These are phyloP conservation scores for Idris sp. DNA, from an alignment of 1,140 invertebrate species.

Conservation along the genomic window DNA sequence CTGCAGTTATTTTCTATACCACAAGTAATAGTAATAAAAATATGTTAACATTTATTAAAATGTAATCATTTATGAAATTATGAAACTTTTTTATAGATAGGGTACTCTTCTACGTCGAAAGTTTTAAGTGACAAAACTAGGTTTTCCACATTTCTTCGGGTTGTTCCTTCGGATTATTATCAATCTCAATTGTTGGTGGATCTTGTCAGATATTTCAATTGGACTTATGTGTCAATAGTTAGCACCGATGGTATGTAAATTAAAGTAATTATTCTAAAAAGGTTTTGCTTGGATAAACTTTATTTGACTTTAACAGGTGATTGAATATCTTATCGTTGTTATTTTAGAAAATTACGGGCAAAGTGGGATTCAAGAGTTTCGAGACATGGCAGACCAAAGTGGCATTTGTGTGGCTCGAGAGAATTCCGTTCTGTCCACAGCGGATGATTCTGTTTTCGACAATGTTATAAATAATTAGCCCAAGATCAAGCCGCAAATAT, in stretches of 20 bases:
- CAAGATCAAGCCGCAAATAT: conserved; percentile 82
- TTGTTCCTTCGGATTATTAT: conserved; percentile 89
- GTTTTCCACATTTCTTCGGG: conserved; percentile 88
- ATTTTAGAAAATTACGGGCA: conserved; percentile 89
- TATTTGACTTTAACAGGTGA: too few relatives aligned
- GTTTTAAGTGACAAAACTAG: conserved; percentile 88
- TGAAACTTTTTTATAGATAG: conserved; percentile 80
- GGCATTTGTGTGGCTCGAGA: conserved; percentile 87
- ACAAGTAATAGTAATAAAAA: conserved; percentile 71
- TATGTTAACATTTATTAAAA: too few relatives aligned
- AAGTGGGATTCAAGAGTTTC: conserved; percentile 88
- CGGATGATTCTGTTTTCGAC: conserved; percentile 82
- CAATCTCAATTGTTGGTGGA: conserved; percentile 88
- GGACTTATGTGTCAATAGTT: conserved; percentile 91
- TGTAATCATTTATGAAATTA: too few relatives aligned
- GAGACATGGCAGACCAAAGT: conserved; percentile 82
- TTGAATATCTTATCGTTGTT: too few relatives aligned
- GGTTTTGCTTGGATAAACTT: too few relatives aligned
- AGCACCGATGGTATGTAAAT: conserved; percentile 84
- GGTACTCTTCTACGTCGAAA: conserved; percentile 88
- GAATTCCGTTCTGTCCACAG: conserved; percentile 83
- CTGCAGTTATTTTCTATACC: conserved; percentile 84
- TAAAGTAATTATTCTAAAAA: too few relatives aligned
- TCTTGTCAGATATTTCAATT: conserved; percentile 85
- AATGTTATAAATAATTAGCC: conserved; percentile 80